Evolutionary conservation across 2,797 vertebrate species (phyloP).

Genomic region (Helicolenus hilgendorfi): DNA sequence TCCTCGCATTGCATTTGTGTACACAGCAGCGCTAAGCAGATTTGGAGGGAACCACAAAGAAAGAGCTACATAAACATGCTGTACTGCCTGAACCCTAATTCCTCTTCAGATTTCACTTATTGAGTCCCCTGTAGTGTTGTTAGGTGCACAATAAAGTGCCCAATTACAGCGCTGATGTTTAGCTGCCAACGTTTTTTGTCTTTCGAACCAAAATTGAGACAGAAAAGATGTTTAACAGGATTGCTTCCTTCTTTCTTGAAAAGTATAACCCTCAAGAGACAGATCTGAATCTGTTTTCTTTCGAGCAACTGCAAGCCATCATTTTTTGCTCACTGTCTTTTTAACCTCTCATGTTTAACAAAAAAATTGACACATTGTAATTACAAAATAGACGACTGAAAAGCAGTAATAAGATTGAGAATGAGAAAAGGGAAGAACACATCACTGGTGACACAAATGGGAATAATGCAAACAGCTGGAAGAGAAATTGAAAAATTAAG

Average conservation of each 20-base stretch:
- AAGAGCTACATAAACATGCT: constrained; percentile 14
- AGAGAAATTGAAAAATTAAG: constrained; percentile 31
- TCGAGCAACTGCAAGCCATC: not conserved
- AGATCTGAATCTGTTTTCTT: not conserved
- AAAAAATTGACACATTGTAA: not conserved
- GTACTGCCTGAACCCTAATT: constrained; percentile 13
- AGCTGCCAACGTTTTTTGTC: not conserved
- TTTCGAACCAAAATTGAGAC: not conserved
- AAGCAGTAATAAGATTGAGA: not conserved
- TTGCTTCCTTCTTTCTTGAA: not conserved
- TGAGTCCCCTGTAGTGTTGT: constrained; percentile 20
- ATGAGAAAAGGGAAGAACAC: constrained; percentile 5
- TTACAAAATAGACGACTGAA: not conserved
- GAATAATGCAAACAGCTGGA: constrained; percentile 28
- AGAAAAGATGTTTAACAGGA: not conserved
- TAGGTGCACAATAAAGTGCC: constrained; percentile 15
- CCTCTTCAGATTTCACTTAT: constrained; percentile 25
- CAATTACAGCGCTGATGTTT: constrained; percentile 11
- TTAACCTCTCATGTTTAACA: not conserved
- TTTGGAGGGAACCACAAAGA: constrained; percentile 13
- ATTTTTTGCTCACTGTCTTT: not conserved
- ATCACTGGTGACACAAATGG: constrained; percentile 17
- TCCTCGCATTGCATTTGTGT: not conserved
- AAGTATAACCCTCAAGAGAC: not conserved
- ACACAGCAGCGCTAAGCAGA: constrained; percentile 9